Base-by-base conservation (phyloP, 2,888 invertebrate species). In the Cactoblastis cactorum region DNA sequence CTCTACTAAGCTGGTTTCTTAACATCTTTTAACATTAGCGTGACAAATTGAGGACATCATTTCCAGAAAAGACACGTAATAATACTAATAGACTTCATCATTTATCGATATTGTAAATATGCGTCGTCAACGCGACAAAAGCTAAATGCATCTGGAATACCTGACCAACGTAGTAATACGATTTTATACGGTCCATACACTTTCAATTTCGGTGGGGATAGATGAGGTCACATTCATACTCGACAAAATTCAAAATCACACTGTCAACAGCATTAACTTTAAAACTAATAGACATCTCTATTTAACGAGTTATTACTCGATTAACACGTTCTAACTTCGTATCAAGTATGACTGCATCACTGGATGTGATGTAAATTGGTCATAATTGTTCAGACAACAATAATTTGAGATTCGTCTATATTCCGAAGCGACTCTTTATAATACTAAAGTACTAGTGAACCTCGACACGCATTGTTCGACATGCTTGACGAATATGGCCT, bases 151-250 rank as follows among this genome's bases (percentile, higher is more conserved):
- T 43, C 11, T 32, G 43, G 15, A 11, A 14, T 43, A 43, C 11
- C 15, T 5, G 11, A 15, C 15, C 28, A 28, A 3, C 11, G 15
- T 15, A 28, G 4, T 11, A 15, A 9, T 15, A 17, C 43, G 9
- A 28, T n/a, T 43, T 43, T 43, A 43, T 43, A 43, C 28, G 28
- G 43, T 28, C 43, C 24, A 11, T 37, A 37, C 22, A 48, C 37
- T 48, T 48, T 48, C 47, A n/a, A 24, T 48, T 47, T 48, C 47
- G 47, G 47, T 37, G 47, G 47, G 47, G 37, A 24, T 48, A 37
- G 37, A 37, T 37, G 47, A 37, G 47, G 47, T 38, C 47, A 48
- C 47, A 37, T 24, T 46, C 22, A 46, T 35, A 46, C 37, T 9
- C 35, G 5, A 48, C 37, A n/a, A 48, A 24, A 17, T 48, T 38